phyloP scores from a whole-genome alignment of 2,113 vertebrate species.

The Nerophis lumbriciformis region DNA sequence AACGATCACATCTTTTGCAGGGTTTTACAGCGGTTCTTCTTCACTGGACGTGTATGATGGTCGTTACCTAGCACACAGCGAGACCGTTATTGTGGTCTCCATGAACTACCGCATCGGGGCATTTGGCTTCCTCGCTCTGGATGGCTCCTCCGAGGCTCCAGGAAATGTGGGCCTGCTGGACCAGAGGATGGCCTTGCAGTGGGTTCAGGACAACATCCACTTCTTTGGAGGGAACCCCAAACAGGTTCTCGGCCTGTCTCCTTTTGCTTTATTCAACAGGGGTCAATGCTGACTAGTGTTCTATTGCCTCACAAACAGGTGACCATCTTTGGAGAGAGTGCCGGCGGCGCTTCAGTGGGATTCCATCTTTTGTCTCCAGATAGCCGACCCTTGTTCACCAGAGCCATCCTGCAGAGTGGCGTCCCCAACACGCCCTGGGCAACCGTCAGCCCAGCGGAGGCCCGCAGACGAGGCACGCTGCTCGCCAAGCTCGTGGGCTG shows the following conservation, averaged over 20 bases:
- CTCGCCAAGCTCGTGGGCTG: slow-evolving; percentile 79
- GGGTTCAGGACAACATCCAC: slow-evolving; percentile 82
- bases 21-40: slow-evolving; percentile 86
- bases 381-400: slow-evolving; percentile 77
- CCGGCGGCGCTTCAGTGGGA: slow-evolving; percentile 82
- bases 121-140: slow-evolving; percentile 83
- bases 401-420: slow-evolving; percentile 85
- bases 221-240: slow-evolving; percentile 83
- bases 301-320: slow-evolving; percentile 48
- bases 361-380: slow-evolving; percentile 80
- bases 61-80: slow-evolving; percentile 79
- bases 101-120: slow-evolving; percentile 89
- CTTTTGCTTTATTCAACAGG: rapidly evolving
- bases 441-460: slow-evolving; percentile 75
- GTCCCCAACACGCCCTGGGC: slow-evolving; percentile 87
- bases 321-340: slow-evolving; percentile 90
- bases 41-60: slow-evolving; percentile 90
- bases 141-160: slow-evolving; percentile 82
- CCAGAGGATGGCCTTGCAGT: slow-evolving; percentile 83
- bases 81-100: slow-evolving; percentile 82
- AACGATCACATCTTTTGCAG: slow-evolving; percentile 29
- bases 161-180: slow-evolving; percentile 87
- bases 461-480: slow-evolving; percentile 73
- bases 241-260: slow-evolving; percentile 47
- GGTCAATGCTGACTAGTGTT: background rate